A percentile compares a stretch with the other conserved stretches of the same genome.
Evolutionary conservation across 2,888 invertebrate species (phyloP).

Genomic region (Alitta virens): DNA sequence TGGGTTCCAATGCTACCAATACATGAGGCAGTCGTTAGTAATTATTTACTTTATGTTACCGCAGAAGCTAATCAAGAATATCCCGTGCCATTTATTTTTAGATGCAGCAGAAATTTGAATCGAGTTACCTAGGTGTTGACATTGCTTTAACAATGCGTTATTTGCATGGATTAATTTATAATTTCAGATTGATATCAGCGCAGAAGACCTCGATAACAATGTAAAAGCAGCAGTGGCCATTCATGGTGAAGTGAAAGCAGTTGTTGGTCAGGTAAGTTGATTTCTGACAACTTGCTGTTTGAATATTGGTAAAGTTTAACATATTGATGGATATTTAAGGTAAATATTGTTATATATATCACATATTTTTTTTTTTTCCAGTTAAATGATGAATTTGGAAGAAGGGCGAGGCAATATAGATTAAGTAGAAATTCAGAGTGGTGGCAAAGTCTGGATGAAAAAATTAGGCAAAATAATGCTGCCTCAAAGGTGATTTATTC

Average conservation of each 20-base stretch:
- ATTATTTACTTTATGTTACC: no score
- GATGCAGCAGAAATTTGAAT: no score
- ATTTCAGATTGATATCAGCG: constrained; percentile 81
- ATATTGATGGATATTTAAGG: not conserved
- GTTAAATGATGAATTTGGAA: constrained; percentile 9
- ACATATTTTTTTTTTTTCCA: constrained; percentile 9
- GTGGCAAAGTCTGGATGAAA: constrained; percentile 74
- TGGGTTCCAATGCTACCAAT: no score
- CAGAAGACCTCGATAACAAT: constrained; percentile 92
- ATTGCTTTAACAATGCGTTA: no score
- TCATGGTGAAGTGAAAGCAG: constrained; percentile 79
- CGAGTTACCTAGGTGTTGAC: no score
- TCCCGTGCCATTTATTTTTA: no score
- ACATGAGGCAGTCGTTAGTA: no score
- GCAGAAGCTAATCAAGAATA: no score
- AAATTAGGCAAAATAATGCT: constrained; percentile 71
- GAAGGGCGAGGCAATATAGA: not conserved
- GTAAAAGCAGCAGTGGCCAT: constrained; percentile 76
- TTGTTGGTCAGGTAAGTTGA: constrained; percentile 65
- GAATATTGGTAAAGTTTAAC: no score
- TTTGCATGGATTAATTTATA: no score
- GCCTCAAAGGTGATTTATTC: constrained; percentile 65
- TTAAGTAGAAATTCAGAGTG: constrained; percentile 64
- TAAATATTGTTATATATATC: no score
- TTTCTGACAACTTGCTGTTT: no score